Evolutionary conservation across 2,888 invertebrate species (phyloP).

Genomic region (Protophormia terraenovae): DNA sequence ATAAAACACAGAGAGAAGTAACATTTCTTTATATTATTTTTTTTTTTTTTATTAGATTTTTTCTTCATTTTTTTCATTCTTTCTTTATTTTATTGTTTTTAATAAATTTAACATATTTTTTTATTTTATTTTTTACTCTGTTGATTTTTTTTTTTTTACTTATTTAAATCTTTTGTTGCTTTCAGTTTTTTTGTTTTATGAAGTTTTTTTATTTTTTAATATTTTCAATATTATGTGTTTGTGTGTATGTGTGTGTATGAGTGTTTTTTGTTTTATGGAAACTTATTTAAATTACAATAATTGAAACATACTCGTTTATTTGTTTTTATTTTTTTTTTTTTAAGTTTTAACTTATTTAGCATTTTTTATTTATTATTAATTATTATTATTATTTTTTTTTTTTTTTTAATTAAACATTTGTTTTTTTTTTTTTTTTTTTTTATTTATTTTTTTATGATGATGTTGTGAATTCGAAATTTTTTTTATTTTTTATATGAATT

Average conservation of each 20-base stretch:
- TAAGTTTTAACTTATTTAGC: conserved; percentile 28
- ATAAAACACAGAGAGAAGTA: conserved; percentile 50
- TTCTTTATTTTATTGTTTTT: conserved; percentile 63
- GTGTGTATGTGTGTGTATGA: conserved; percentile 4
- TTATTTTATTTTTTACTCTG: conserved; percentile 23
- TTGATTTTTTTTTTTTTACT: conserved; percentile 9
- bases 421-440: neutral
- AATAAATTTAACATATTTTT: conserved; percentile 66
- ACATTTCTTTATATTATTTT: conserved; percentile 63
- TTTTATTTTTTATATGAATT: conserved; percentile 11
- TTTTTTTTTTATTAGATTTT: conserved; percentile 64
- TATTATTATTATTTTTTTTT: conserved; percentile 43
- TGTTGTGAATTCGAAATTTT: conserved; percentile 42
- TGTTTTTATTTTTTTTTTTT: conserved; percentile 15
- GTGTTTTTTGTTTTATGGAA: conserved; percentile 32
- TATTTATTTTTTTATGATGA: conserved; percentile 17
- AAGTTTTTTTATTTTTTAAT: conserved; percentile 7
- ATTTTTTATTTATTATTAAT: conserved; percentile 14
- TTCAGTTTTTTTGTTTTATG: conserved; percentile 18
- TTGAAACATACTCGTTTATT: conserved; percentile 65
- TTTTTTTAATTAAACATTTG: conserved; percentile 56
- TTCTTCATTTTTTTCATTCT: conserved; percentile 18
- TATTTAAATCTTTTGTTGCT: conserved; percentile 26
- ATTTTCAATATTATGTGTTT: conserved; percentile 1
- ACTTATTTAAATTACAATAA: conserved; percentile 68